A percentile compares a stretch with the other conserved stretches of the same genome.
These are phyloP conservation scores for Hoplodrina ambigua DNA, from an alignment of 2,888 invertebrate species.

Conservation along the genomic window DNA sequence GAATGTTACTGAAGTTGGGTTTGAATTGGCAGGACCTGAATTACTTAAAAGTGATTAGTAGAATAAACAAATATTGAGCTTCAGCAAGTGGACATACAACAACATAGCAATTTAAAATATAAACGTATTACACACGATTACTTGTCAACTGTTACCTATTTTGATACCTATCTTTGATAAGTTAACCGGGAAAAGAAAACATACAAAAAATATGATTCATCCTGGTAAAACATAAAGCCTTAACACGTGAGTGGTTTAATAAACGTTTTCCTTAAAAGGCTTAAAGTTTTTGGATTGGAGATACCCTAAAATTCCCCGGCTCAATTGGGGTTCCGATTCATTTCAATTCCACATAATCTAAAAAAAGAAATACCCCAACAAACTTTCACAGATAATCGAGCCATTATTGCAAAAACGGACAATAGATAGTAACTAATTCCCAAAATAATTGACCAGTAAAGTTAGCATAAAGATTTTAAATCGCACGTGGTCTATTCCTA, in stretches of 20 bases:
- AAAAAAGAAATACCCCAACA: neutral
- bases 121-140: neutral
- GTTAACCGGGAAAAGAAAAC: neutral
- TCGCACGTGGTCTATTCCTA: neutral
- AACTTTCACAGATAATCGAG: neutral
- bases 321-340: neutral
- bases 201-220: slow-evolving; percentile 31
- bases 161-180: slow-evolving; percentile 6
- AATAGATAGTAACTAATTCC: neutral
- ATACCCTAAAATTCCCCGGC: neutral
- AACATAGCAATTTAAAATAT: neutral
- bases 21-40: neutral
- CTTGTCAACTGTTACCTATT: neutral
- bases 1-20: neutral
- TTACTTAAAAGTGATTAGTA: neutral
- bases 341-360: neutral
- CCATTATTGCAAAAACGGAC: neutral
- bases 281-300: neutral
- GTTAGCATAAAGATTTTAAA: neutral
- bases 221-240: slow-evolving; percentile 7
- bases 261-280: slow-evolving; percentile 27
- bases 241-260: slow-evolving; percentile 3
- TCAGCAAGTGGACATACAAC: neutral
- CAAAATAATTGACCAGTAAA: neutral
- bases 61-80: too few relatives aligned